phyloP scores from a whole-genome alignment of 2,113 vertebrate genomes.

The Scatophagus argus region DNA sequence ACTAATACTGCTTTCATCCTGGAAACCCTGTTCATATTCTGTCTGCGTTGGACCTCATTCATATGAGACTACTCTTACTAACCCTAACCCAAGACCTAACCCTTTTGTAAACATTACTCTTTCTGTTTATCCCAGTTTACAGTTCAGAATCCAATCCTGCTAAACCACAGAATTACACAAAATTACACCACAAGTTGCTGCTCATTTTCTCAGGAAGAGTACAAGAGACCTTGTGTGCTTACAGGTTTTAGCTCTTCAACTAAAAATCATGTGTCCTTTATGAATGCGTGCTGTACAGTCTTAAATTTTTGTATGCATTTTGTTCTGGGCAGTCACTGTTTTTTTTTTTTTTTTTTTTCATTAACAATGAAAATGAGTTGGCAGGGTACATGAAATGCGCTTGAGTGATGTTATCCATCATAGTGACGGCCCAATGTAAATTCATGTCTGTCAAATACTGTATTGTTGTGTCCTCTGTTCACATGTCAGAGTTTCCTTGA shows the following conservation, averaged over 20 bases:
- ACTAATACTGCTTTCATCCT: slow-evolving; percentile 27
- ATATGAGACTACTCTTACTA: neutral
- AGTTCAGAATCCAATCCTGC: neutral
- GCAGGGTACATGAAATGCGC: neutral
- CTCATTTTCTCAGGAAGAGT: neutral
- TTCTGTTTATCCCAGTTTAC: neutral
- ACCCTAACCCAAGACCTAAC: too few relatives aligned
- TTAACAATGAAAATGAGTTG: neutral
- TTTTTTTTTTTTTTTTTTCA: neutral
- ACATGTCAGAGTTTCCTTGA: too few relatives aligned
- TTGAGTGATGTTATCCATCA: neutral
- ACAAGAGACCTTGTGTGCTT: neutral
- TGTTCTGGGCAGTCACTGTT: neutral
- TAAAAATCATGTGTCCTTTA: neutral
- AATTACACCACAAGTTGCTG: neutral
- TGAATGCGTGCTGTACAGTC: neutral
- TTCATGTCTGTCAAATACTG: too few relatives aligned
- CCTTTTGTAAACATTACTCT: neutral
- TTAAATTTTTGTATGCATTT: neutral
- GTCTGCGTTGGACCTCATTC: neutral
- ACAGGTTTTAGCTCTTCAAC: neutral
- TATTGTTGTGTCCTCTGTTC: neutral
- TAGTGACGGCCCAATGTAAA: too few relatives aligned
- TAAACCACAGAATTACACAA: neutral
- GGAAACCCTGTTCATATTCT: neutral